Evolutionary conservation across 2,888 invertebrate species (phyloP).

Genomic region (Parochlus steinenii): DNA sequence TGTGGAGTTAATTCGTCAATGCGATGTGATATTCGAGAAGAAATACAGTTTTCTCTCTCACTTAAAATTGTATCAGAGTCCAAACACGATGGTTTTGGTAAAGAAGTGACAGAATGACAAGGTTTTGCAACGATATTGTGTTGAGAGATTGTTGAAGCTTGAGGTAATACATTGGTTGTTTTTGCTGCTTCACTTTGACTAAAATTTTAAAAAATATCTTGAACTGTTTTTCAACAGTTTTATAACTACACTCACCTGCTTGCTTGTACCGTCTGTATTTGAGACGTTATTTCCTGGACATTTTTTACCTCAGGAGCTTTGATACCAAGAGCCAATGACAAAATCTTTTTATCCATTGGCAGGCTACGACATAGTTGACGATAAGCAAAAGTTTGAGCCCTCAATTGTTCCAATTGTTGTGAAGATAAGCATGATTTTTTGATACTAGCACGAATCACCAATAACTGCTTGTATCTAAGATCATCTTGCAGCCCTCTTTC

Average conservation of each 20-base stretch:
- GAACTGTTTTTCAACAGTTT: too few relatives aligned
- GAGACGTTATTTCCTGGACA: conserved; percentile 31
- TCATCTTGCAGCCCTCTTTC: conserved; percentile 89
- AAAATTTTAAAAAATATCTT: conserved; percentile 10
- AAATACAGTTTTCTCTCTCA: conserved; percentile 89
- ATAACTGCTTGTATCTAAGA: conserved; percentile 75
- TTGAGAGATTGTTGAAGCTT: conserved; percentile 16
- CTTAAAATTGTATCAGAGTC: conserved; percentile 85
- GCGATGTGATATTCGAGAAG: conserved; percentile 75
- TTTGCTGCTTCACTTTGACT: conserved; percentile 16
- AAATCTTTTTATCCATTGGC: conserved; percentile 64
- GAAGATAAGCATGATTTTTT: conserved; percentile 56
- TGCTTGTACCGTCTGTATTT: conserved; percentile 20
- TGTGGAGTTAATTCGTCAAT: conserved; percentile 78
- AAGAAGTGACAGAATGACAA: conserved; percentile 51
- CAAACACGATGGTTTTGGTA: conserved; percentile 82
- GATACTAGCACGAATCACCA: conserved; percentile 67
- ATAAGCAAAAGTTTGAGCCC: conserved; percentile 90
- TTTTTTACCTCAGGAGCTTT: conserved; percentile 28
- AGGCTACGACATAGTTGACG: conserved; percentile 83
- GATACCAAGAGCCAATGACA: conserved; percentile 47
- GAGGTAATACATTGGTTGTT: conserved; percentile 17
- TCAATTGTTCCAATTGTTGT: conserved; percentile 71
- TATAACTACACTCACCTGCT: neutral
- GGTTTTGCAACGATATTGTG: conserved; percentile 16